Percentiles rank a stretch among this genome's conserved stretches.
Conservation (phyloP, 2,797 vertebrate species). For the Microhierax caerulescens region DNA sequence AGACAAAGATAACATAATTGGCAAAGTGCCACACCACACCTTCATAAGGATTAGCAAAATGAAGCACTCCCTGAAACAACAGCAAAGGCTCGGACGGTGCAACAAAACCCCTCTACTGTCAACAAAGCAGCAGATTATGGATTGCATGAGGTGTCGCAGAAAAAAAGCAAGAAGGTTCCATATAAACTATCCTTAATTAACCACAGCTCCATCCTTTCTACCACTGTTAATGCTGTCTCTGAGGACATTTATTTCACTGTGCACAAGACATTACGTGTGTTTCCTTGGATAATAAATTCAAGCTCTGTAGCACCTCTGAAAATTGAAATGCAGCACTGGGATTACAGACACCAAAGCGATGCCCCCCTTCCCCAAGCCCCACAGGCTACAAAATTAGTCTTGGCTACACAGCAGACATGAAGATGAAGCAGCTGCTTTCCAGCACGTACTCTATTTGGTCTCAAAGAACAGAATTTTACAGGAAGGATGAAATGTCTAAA, state of each 20-base stretch:
- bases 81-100: rapidly evolving
- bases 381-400: not conserved
- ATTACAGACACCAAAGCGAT: not conserved
- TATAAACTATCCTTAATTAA: not conserved
- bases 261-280: rapidly evolving
- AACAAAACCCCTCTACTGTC: not conserved
- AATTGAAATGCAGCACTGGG: not conserved
- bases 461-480: not conserved
- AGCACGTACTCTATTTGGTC: not conserved
- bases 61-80: not conserved
- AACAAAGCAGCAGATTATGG: not conserved
- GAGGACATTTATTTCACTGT: not conserved
- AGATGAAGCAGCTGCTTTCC: not conserved
- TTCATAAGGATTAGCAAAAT: not conserved
- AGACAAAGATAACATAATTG: not conserved
- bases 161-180: rapidly evolving
- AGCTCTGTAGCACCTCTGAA: not conserved
- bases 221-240: rapidly evolving
- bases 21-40: not conserved
- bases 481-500: not conserved
- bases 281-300: not conserved
- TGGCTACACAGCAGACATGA: not conserved
- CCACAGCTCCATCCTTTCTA: not conserved
- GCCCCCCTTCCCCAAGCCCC: not conserved
- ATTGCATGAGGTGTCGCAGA: rapidly evolving